These are phyloP conservation scores for Halcyon smyrnensis DNA, from an alignment of 2,797 vertebrate genomes.

Conservation along the genomic window DNA sequence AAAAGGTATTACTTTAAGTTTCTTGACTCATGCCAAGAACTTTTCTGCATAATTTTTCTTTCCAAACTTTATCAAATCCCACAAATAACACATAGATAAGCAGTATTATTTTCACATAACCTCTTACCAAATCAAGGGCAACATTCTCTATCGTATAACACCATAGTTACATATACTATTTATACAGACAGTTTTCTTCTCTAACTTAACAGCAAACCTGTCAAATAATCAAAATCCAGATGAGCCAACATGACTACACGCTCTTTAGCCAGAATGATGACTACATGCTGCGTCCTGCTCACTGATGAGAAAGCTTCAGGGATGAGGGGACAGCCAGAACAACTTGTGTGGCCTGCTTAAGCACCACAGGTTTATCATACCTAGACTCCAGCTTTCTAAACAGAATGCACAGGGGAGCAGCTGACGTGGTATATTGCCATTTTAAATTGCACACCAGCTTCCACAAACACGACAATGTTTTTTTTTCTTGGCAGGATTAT, in stretches of 20 bases:
- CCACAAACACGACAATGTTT: background rate
- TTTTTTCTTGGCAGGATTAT: background rate
- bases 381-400: background rate
- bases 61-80: background rate
- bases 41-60: background rate
- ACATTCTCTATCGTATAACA: background rate
- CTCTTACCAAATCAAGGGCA: background rate
- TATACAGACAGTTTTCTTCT: background rate
- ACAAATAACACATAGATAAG: background rate
- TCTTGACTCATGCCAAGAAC: background rate
- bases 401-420: background rate
- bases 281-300: background rate
- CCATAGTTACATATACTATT: background rate
- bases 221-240: background rate
- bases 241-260: background rate
- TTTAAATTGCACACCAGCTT: background rate
- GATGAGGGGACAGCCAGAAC: background rate
- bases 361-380: background rate
- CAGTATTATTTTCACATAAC: background rate
- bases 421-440: background rate
- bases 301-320: background rate
- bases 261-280: fast-evolving
- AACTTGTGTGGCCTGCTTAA: background rate
- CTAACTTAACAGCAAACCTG: background rate
- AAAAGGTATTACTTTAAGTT: background rate